Evolutionary conservation across 2,797 vertebrate genomes (phyloP).

Genomic region (Sparidentex hasta): DNA sequence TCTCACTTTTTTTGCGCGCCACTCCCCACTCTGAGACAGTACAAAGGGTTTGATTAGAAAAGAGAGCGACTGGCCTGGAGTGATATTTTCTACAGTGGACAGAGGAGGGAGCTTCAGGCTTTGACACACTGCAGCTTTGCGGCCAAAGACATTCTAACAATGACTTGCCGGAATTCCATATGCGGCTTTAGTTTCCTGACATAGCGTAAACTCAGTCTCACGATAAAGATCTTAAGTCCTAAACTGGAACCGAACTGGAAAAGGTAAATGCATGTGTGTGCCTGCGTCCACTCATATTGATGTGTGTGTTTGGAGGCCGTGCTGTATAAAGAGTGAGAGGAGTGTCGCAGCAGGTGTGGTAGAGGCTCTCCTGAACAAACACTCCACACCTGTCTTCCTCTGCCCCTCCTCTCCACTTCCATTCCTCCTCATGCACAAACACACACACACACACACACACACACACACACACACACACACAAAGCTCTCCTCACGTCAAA

Average conservation of each 20-base stretch:
- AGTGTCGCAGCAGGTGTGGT: slow-evolving; percentile 62
- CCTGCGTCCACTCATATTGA: background rate
- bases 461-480: slow-evolving; percentile 19
- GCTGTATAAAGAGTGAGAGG: slow-evolving; percentile 28
- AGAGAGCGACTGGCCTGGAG: background rate
- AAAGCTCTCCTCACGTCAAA: slow-evolving; percentile 16
- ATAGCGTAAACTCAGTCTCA: slow-evolving; percentile 1
- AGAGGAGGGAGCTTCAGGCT: background rate
- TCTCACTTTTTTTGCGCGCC: background rate
- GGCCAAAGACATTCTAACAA: background rate
- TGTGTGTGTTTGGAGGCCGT: slow-evolving; percentile 10
- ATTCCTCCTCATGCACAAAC: slow-evolving; percentile 34
- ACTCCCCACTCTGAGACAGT: too few species aligned
- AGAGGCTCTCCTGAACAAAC: slow-evolving; percentile 56
- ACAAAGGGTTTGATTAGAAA: background rate
- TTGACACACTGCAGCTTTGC: background rate
- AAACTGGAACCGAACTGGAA: background rate
- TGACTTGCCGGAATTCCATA: background rate
- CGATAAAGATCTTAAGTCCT: background rate
- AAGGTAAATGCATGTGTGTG: background rate
- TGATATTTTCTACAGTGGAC: background rate
- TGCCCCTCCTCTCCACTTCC: slow-evolving; percentile 11
- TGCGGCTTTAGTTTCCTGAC: slow-evolving; percentile 1
- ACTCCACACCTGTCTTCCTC: slow-evolving; percentile 63
- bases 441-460: background rate